Base-by-base conservation (phyloP, 2,113 vertebrate species). In the Ammodytes marinus region DNA sequence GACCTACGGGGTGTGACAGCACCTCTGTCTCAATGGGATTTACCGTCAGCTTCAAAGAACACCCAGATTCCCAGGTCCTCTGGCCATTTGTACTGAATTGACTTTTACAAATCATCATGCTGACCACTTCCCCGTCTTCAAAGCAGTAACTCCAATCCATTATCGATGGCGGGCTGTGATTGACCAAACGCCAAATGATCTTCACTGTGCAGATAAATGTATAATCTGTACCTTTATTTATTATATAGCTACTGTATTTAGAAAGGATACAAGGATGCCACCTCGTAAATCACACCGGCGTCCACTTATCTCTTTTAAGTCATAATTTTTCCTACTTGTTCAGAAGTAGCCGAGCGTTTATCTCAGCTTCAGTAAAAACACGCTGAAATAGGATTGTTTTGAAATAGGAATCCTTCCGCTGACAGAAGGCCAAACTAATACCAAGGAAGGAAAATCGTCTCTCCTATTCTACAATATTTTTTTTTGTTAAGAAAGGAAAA, bases 21-120 rank as follows among this genome's bases (percentile, higher is more conserved):
- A 54, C 67, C 35, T 10, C n/a, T 65, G 75, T 81, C 85, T 87
- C 88, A 43, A 0, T 35, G 86, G 86, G 88, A 86, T 80, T 91
- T 76, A 79, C 65, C 53, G 15, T 53, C 69, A 73, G 49, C 64
- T 71, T 90, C 76, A 81, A 74, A 84, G 74, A 67, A 74, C 78
- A 63, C 65, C 80, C 69, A 79, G 80, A 74, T 80, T 89, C 88
- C 81, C 45, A 27, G 3, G 37, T 72, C 17, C 43, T 64, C 69
- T 65, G 79, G 77, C 88, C 91, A 91, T 93, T 94, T 93, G 91
- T 86, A 74, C 72, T 60, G 19, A 49, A 77, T 40, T 75, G 90
- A 91, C 88, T 72, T 92, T 79, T 80, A 90, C 78, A 92, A 94
- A 92, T 91, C 74, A 86, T 84, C 64, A 15, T 6, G 4, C 15